Conservation (phyloP, 2,113 vertebrate species). For the Pelobates fuscus region DNA sequence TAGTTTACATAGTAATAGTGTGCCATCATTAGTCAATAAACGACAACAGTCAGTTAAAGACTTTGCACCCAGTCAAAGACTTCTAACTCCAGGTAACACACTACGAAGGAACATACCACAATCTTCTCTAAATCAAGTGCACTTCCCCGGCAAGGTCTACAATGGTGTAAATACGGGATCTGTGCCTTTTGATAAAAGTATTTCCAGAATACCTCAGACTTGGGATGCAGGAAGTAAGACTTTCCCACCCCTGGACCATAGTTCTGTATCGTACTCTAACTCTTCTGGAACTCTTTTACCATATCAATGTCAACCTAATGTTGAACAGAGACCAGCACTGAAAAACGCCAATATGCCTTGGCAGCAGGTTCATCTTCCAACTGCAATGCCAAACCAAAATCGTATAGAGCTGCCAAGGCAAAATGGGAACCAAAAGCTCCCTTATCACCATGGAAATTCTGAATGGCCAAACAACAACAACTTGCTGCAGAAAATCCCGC, state of each 20-base stretch:
- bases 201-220: constrained; percentile 71
- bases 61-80: constrained; percentile 68
- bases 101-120: constrained; percentile 78
- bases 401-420: constrained; percentile 77
- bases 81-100: constrained; percentile 72
- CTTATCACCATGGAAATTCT: constrained; percentile 69
- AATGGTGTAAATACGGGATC: constrained; percentile 64
- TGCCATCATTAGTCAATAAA: constrained; percentile 70
- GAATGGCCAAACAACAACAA: constrained; percentile 79
- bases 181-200: constrained; percentile 75
- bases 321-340: constrained; percentile 76
- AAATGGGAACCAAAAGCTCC: constrained; percentile 76
- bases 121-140: constrained; percentile 76
- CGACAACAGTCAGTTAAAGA: constrained; percentile 71
- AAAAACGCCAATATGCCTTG: constrained; percentile 79
- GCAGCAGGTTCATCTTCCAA: constrained; percentile 76
- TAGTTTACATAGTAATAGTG: constrained; percentile 71
- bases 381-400: constrained; percentile 70
- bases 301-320: constrained; percentile 75
- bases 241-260: constrained; percentile 74
- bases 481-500: constrained; percentile 65
- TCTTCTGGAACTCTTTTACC: constrained; percentile 71
- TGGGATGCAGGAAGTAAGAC: constrained; percentile 82
- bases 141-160: constrained; percentile 81
- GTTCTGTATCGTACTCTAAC: constrained; percentile 69